These are phyloP conservation scores for Sinella curviseta DNA, from an alignment of 1,140 invertebrate species.

Conservation along the genomic window DNA sequence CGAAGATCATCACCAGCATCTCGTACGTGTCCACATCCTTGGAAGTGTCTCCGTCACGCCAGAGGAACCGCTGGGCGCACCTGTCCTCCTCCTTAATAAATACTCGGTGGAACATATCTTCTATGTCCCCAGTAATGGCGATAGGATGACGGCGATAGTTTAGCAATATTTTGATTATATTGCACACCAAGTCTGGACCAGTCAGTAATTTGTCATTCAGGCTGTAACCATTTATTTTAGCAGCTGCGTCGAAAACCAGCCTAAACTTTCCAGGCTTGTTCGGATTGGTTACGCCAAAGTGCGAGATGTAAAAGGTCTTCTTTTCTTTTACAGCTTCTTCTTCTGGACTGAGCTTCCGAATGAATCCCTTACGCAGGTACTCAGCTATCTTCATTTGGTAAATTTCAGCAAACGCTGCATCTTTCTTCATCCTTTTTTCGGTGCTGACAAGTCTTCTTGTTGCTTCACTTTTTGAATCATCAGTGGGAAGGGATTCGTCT, in stretches of 20 bases:
- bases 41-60: neutral
- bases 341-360: neutral
- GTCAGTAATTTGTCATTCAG: constrained; percentile 31
- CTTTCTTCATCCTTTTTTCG: neutral
- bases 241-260: constrained; percentile 52
- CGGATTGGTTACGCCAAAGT: constrained; percentile 39
- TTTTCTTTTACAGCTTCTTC: neutral
- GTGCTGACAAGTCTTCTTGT: neutral
- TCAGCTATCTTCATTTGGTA: constrained; percentile 31
- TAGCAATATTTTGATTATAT: neutral
- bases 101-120: constrained; percentile 43
- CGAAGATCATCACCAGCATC: constrained; percentile 40
- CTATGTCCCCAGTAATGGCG: constrained; percentile 33
- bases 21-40: neutral
- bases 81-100: constrained; percentile 2
- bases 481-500: neutral
- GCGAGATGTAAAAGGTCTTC: constrained; percentile 45
- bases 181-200: constrained; percentile 29
- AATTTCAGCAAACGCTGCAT: neutral
- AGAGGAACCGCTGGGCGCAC: constrained; percentile 31
- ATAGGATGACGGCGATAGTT: constrained; percentile 22
- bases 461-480: neutral
- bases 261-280: constrained; percentile 49
- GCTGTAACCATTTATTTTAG: constrained; percentile 29
- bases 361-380: constrained; percentile 32